phyloP scores from a whole-genome alignment of 2,888 invertebrate genomes.

The Diplolepis rosae region DNA sequence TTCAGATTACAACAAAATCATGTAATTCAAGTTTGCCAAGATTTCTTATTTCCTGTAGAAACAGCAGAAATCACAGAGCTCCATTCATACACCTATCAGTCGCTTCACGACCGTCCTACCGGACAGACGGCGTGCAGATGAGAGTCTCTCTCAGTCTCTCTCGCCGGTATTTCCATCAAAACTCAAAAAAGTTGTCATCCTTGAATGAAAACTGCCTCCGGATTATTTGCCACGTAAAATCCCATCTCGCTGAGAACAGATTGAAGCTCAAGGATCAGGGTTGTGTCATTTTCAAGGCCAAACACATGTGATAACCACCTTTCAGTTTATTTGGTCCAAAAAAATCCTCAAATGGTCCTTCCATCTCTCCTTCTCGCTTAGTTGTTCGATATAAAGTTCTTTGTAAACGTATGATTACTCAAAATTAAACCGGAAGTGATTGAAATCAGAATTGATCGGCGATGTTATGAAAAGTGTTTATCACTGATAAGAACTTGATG shows the following conservation, averaged over 20 bases:
- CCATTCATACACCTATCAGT: constrained; percentile 65
- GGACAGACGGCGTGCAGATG: constrained; percentile 63
- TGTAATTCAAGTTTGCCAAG: constrained; percentile 24
- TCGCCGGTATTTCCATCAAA: constrained; percentile 20
- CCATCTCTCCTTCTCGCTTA: background rate
- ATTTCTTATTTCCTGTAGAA: constrained; percentile 57
- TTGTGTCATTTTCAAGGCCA: constrained; percentile 12
- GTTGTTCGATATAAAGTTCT: background rate
- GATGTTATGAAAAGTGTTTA: constrained; percentile 19
- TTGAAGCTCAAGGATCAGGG: background rate
- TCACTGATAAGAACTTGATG: constrained; percentile 12
- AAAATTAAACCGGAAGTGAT: background rate
- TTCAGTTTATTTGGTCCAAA: background rate
- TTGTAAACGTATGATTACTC: background rate
- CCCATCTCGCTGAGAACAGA: background rate
- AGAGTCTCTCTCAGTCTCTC: background rate
- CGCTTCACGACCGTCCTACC: constrained; percentile 63
- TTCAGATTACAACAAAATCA: background rate
- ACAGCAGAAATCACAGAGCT: constrained; percentile 67
- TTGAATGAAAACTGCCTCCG: constrained; percentile 30
- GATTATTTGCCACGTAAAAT: constrained; percentile 6
- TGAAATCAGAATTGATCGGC: background rate
- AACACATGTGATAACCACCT: background rate
- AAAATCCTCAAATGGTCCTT: background rate
- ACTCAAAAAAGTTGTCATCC: constrained; percentile 27